Conservation (phyloP, 2,797 vertebrate genomes). For the Pangasius larnaudii region DNA sequence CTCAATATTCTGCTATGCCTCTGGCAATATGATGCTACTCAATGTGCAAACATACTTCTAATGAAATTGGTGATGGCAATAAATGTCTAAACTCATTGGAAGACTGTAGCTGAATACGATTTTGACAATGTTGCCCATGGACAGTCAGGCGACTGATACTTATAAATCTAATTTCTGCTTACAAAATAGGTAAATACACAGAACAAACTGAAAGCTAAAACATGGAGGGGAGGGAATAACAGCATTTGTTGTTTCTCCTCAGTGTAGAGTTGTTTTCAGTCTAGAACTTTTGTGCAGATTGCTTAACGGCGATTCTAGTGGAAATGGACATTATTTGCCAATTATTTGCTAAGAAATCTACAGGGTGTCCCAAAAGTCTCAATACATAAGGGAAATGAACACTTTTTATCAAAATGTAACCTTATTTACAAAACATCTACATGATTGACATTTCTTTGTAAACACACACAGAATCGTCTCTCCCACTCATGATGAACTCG, state of each 20-base stretch:
- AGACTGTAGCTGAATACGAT: background rate
- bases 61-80: background rate
- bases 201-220: background rate
- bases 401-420: no score
- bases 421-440: no score
- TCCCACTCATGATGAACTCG: no score
- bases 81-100: background rate
- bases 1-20: background rate
- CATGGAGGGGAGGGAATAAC: background rate
- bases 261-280: background rate
- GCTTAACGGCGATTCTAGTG: background rate
- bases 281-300: background rate
- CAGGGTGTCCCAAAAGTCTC: no score
- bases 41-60: constrained; percentile 3
- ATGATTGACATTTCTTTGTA: no score
- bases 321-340: background rate
- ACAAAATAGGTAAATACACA: background rate
- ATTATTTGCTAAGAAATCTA: background rate
- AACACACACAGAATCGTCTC: no score
- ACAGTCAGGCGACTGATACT: background rate
- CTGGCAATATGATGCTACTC: background rate
- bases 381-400: no score
- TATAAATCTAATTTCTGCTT: background rate
- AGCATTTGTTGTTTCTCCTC: constrained; percentile 10
- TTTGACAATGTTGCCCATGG: background rate